Evolutionary conservation across 2,113 vertebrate species (phyloP).

Genomic region (Ammodytes marinus): DNA sequence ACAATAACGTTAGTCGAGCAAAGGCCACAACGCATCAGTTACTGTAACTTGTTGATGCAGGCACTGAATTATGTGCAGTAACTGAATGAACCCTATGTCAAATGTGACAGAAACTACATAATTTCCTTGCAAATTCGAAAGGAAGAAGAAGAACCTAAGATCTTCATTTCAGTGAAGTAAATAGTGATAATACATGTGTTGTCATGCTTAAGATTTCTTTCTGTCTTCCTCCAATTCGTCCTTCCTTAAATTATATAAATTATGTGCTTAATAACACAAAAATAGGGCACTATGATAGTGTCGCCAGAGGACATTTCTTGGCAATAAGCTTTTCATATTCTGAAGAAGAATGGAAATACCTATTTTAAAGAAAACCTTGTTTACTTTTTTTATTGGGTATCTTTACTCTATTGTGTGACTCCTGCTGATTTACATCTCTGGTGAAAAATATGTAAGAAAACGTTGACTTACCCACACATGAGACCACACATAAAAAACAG

Average conservation of each 20-base stretch:
- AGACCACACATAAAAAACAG: not conserved
- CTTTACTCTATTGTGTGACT: not conserved
- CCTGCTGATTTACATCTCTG: not conserved
- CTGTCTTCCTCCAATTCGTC: not conserved
- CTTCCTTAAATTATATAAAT: not conserved
- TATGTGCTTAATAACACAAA: not conserved
- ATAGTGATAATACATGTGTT: not conserved
- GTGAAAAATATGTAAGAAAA: too few relatives aligned
- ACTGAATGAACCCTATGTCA: not conserved
- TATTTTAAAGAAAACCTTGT: not conserved
- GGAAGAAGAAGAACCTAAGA: not conserved
- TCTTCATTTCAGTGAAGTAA: not conserved
- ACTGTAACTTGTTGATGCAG: not conserved
- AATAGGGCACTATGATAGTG: not conserved
- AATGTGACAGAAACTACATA: not conserved
- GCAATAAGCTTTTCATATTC: not conserved
- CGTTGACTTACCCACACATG: not conserved
- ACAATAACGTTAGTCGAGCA: not conserved
- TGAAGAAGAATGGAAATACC: not conserved
- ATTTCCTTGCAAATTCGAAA: not conserved
- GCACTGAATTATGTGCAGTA: not conserved
- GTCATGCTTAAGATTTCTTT: not conserved
- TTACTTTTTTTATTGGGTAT: not conserved
- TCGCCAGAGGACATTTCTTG: not conserved
- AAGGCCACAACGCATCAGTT: not conserved